phyloP scores from a whole-genome alignment of 1,140 invertebrate species.

The Ylistrum balloti region DNA sequence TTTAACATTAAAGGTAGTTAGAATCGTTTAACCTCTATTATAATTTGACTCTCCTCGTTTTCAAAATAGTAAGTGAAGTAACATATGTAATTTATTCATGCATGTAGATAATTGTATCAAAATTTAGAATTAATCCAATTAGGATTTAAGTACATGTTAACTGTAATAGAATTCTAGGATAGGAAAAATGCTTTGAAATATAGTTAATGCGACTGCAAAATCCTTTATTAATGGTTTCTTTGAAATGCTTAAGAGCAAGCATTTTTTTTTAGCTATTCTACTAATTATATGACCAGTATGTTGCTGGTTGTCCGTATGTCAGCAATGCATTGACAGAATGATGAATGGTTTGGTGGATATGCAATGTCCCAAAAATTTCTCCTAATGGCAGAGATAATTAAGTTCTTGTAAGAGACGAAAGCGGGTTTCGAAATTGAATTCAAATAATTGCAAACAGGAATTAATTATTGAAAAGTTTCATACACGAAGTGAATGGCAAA shows the following conservation, averaged over 20 bases:
- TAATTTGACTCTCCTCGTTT: too few relatives aligned
- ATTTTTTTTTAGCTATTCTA: not conserved
- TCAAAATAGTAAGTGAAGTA: too few relatives aligned
- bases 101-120: too few relatives aligned
- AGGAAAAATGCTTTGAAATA: not conserved
- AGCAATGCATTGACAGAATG: not conserved
- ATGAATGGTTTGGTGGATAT: not conserved
- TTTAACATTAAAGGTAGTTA: too few relatives aligned
- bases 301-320: not conserved
- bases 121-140: not conserved
- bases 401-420: not conserved
- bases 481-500: not conserved
- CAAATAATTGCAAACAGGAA: constrained; percentile 1
- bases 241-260: not conserved
- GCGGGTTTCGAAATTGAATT: not conserved
- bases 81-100: too few relatives aligned
- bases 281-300: not conserved
- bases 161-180: not conserved
- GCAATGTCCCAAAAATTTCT: not conserved
- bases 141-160: not conserved
- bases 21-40: too few relatives aligned
- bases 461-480: constrained; percentile 24
- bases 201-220: not conserved
- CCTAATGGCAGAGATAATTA: not conserved
- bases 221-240: not conserved